A percentile compares a stretch with the other conserved stretches of the same genome.
Conservation (phyloP, 2,113 vertebrate genomes). For the Cyprinus carpio region DNA sequence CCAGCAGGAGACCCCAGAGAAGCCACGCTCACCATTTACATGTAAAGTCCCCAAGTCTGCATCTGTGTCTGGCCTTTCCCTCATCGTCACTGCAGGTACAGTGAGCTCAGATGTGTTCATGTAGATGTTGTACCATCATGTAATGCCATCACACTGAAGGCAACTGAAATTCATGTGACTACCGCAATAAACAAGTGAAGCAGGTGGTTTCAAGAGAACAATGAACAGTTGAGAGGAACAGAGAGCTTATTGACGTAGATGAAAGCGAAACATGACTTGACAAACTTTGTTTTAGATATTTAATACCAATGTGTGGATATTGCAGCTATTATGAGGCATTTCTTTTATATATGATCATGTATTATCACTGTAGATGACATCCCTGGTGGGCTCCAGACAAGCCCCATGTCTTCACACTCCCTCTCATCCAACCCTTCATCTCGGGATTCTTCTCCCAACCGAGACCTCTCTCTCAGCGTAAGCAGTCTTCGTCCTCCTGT, state of each 20-base stretch:
- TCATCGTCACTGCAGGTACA: constrained; percentile 88
- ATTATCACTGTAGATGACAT: constrained; percentile 79
- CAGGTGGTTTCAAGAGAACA: constrained; percentile 16
- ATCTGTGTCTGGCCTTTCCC: constrained; percentile 87
- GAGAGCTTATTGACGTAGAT: constrained; percentile 3
- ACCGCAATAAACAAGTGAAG: constrained; percentile 18
- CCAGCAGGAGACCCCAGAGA: constrained; percentile 77
- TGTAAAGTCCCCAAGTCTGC: constrained; percentile 88
- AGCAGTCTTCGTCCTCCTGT: constrained; percentile 86
- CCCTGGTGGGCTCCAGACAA: constrained; percentile 74
- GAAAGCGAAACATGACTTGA: constrained; percentile 11
- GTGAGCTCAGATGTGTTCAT: not conserved
- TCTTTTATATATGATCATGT: not conserved
- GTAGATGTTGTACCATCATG: not conserved
- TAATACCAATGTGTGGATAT: not conserved
- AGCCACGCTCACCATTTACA: constrained; percentile 64
- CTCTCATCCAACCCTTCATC: constrained; percentile 93
- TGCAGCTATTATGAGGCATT: not conserved
- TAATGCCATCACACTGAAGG: constrained; percentile 25
- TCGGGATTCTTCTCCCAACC: constrained; percentile 90
- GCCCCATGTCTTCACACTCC: constrained; percentile 88
- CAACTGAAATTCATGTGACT: constrained; percentile 28
- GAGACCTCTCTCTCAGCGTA: constrained; percentile 80
- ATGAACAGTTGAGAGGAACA: constrained; percentile 20
- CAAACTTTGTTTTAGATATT: not conserved